Evolutionary conservation across 2,888 invertebrate genomes (phyloP), one percentile per base, ranked within the genome.

Genomic region (Drosophila atripex): DNA sequence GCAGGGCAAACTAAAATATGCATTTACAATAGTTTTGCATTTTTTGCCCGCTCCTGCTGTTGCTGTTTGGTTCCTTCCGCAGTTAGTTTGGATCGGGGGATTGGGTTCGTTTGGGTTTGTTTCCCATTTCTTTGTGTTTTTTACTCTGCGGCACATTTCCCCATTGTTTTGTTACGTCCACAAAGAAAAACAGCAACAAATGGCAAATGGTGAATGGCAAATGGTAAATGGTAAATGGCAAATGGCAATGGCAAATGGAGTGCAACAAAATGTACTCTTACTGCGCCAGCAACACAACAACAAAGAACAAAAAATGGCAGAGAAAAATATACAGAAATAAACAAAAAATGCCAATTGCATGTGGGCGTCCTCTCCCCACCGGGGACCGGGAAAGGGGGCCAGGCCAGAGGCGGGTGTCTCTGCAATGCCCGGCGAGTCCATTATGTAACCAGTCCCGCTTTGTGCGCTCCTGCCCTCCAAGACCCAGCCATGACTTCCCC

Each of bases 151-250:
- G 54, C 68, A 54, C 66, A 65, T 43, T 71, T 61, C 28, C 45
- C 47, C 63, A 75, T 80, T 80, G 84, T 79, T 75, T 83, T 70
- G 75, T 61, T 72, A 49, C 61, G 35, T 73, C 66, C 55, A 73
- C 85, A 86, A 84, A 80, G 85, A 69, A 86, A 77, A 77, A 80
- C 50, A 75, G 64, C 84, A 79, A 83, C 72, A 86, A 83, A 79
- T 71, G 71, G 61, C 72, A 86, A 83, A 79, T 71, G 71, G 61
- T 65, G 64, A 71, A 59, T 64, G 66, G 55, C 50, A 83, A 83
- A 78, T 71, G 71, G 61, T 68, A 83, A 83, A 78, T 71, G 71
- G 61, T 65, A 66, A 71, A 59, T 64, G 66, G 55, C 50, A 86
- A 83, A 79, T 71, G 71, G 61, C 68, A 86, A 78, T 71, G 71